Base-by-base conservation (phyloP, 2,888 invertebrate genomes). In the Anthophora plumipes region DNA sequence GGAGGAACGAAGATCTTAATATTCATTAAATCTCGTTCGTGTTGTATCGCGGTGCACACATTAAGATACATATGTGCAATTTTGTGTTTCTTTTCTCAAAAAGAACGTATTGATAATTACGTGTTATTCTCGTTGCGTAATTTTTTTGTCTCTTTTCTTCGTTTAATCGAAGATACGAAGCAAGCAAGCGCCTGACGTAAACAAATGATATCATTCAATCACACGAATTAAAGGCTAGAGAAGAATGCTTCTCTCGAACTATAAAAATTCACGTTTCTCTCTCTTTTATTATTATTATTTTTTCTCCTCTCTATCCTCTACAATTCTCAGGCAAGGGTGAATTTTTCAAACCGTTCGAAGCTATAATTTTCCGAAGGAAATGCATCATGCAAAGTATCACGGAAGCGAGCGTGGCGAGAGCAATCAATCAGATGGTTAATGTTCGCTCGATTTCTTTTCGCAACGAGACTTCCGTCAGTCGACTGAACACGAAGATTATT, bases 341-440 rank as follows among this genome's bases (percentile, higher is more conserved):
- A 41, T 68, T 46, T 46, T 57, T 55, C 31, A 37, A 55, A 7
- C 1, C 22, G 11, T 4, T 20, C 25, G 20, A 25, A 60, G 25
- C 8, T 50, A 52, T 69, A 64, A 72, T 69, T 68, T 63, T 55
- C 52, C 41, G 1, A 22, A 20, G 52, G 43, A 64, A 71, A 71
- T 54, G 39, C 46, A 71, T 61, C 57, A 46, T n/a, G 43, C 52
- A 20, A 60, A 41, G 20, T 39, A 31, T 69, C 41, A 54, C 66
- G 73, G 52, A 67, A 71, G 75, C 31, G 31, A 41, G 22, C 71
- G 20, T n/a, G 57, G 68, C 60, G 43, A 60, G 48, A 14, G 66
- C 72, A 69, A 81, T 82, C 66, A 73, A 81, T 82, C 81, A 82
- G 77, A 37, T 25, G 59, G 80, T 60, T 73, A 70, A 70, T 72